A percentile compares a stretch with the other conserved stretches of the same genome.
These are phyloP conservation scores for Vicugna pacos DNA, from an alignment of 2,113 vertebrate species.

Conservation along the genomic window DNA sequence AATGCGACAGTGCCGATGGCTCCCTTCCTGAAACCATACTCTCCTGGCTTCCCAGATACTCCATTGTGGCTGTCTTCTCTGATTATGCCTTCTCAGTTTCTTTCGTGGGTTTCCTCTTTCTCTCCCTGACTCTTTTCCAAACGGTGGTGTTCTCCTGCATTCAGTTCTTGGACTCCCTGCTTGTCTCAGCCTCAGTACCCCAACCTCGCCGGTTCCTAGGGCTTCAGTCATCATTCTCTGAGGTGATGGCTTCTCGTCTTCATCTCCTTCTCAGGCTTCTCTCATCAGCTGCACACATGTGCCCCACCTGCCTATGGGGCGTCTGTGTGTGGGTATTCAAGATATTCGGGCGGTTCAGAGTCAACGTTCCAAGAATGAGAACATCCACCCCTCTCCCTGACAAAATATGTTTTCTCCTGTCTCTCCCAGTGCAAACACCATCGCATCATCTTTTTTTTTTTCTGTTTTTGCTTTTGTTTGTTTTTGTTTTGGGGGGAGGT, in stretches of 20 bases:
- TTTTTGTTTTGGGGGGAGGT: too few species aligned
- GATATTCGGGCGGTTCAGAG: not conserved
- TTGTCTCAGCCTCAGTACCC: not conserved
- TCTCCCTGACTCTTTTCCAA: not conserved
- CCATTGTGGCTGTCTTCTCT: not conserved
- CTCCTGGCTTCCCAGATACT: not conserved
- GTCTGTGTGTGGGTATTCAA: not conserved
- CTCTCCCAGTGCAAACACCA: not conserved
- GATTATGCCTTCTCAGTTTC: not conserved
- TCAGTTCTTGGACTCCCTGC: not conserved
- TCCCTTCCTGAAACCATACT: not conserved
- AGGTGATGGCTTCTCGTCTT: not conserved
- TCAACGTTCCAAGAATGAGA: not conserved
- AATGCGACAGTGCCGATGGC: fast-evolving
- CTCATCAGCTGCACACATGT: not conserved
- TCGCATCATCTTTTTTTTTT: not conserved
- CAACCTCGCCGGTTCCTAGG: too few species aligned
- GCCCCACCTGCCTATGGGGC: not conserved
- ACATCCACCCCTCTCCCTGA: not conserved
- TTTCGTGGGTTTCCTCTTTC: not conserved
- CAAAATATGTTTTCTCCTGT: not conserved
- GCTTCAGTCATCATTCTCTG: not conserved
- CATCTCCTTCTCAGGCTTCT: not conserved
- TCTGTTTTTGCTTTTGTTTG: too few species aligned
- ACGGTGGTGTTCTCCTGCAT: not conserved